Conservation (phyloP, 2,888 invertebrate species). For the Aromia moschata region DNA sequence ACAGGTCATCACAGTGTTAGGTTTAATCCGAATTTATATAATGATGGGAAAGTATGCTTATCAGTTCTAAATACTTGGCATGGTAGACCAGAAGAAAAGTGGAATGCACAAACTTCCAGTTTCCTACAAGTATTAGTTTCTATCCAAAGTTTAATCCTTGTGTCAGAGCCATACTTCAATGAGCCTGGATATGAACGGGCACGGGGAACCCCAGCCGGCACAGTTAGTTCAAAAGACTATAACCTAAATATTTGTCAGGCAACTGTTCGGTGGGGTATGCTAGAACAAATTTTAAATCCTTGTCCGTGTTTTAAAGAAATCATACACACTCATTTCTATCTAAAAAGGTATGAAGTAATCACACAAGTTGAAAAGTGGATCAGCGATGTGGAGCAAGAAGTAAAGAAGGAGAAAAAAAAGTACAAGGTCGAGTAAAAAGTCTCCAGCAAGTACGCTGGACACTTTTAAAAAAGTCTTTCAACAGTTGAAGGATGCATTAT, state of each 20-base stretch:
- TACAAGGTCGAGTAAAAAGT: slow-evolving; percentile 68
- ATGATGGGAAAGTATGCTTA: slow-evolving; percentile 95
- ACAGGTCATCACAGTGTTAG: slow-evolving; percentile 89
- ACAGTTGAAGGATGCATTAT: slow-evolving; percentile 85
- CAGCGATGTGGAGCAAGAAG: slow-evolving; percentile 78
- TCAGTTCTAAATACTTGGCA: slow-evolving; percentile 97
- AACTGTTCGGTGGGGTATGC: slow-evolving; percentile 95
- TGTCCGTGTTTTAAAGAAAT: slow-evolving; percentile 94
- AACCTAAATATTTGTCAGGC: slow-evolving; percentile 96
- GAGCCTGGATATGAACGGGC: slow-evolving; percentile 89
- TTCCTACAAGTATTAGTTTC: slow-evolving; percentile 93
- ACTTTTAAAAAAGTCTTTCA: slow-evolving; percentile 60
- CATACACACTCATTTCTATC: slow-evolving; percentile 93
- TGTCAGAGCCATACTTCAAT: slow-evolving; percentile 94
- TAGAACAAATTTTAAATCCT: slow-evolving; percentile 90
- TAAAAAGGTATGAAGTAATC: slow-evolving; percentile 90
- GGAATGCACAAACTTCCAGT: slow-evolving; percentile 96
- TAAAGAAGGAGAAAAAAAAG: slow-evolving; percentile 74
- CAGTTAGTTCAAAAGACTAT: slow-evolving; percentile 90
- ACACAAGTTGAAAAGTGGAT: slow-evolving; percentile 92
- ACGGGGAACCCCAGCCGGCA: slow-evolving; percentile 84
- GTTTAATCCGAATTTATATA: slow-evolving; percentile 93
- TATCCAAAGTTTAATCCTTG: slow-evolving; percentile 90
- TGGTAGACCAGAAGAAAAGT: slow-evolving; percentile 95
- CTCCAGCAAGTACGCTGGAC: slow-evolving; percentile 58